Base-by-base conservation (phyloP, 2,797 vertebrate genomes). In the Lutjanus argentimaculatus region DNA sequence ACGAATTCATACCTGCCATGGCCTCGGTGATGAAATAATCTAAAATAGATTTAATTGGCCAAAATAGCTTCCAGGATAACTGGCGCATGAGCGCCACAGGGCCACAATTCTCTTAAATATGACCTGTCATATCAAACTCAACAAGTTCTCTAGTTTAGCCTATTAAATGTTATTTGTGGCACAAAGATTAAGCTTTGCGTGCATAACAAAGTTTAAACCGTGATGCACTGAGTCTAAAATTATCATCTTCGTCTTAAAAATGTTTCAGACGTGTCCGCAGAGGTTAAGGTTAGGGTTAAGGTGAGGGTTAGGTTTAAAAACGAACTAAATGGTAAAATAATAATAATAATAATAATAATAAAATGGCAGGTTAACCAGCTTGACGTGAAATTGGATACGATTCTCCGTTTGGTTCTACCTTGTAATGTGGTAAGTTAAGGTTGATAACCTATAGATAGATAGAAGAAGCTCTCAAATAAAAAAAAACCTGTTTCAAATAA, bases 271-370 rank as follows among this genome's bases (percentile, higher is more conserved):
- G 19, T 13, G 40, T 79, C 45, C 9, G 22, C 66, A 19, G 72
- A 82, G 88, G 82, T 88, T 79, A 85, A 86, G 80, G 85, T 88
- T 22, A 77, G 73, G 84, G 78, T 85, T 82, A 85, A 88, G 86
- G 84, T 85, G 79, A 88, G 80, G 75, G 63, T 67, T 77, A 40
- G 19, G n/a, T 67, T 64, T 79, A 43, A 66, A 87, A 85, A 83
- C 15, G 2, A 51, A 25, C n/a, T 17, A 13, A 72, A 82, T 66
- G 55, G 7, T 67, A 21, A 42, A 7, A 10, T n/a, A n/a, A n/a
- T n/a, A n/a, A n/a, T n/a, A n/a, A n/a, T n/a, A n/a, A n/a, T n/a
- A n/a, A n/a, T n/a, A n/a, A n/a, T n/a, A 67, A 11, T 4, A 25
- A 45, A n/a, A 46, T 25, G 42, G 7, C 69, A 64, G 19, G 53